A percentile compares a stretch with the other conserved stretches of the same genome.
These are phyloP conservation scores for Lagopus leucura DNA, from an alignment of 2,113 vertebrate species.

Conservation along the genomic window DNA sequence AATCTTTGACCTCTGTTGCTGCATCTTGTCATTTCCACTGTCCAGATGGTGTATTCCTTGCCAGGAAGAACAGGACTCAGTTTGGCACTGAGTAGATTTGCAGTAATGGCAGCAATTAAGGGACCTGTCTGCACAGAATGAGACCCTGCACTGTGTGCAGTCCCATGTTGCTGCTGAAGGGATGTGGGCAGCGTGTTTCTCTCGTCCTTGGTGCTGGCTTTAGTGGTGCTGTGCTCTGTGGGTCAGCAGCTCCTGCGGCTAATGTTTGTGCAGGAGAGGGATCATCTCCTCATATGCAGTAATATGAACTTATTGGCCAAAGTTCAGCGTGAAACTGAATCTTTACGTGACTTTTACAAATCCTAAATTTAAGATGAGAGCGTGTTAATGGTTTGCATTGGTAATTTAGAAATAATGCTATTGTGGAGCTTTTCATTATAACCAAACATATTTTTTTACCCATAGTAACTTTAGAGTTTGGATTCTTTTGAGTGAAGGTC, in stretches of 20 bases:
- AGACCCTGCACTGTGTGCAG: neutral
- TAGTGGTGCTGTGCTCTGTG: neutral
- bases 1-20: neutral
- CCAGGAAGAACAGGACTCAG: neutral
- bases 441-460: neutral
- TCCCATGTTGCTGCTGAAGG: neutral
- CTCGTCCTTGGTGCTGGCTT: neutral
- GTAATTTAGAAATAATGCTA: neutral
- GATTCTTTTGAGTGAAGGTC: neutral
- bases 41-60: neutral
- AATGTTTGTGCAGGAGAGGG: neutral
- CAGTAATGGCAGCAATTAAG: neutral
- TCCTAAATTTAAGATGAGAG: neutral
- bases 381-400: neutral
- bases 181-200: neutral
- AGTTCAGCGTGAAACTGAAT: slow-evolving; percentile 20
- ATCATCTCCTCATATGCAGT: neutral
- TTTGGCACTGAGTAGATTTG: neutral
- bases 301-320: slow-evolving; percentile 34
- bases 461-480: neutral
- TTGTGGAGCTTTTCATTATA: neutral
- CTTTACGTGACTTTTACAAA: slow-evolving; percentile 9
- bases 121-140: neutral
- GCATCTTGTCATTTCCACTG: neutral
- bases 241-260: neutral